These are phyloP conservation scores for Zaprionus lachaisei DNA, from an alignment of 1,140 invertebrate species.

Conservation along the genomic window DNA sequence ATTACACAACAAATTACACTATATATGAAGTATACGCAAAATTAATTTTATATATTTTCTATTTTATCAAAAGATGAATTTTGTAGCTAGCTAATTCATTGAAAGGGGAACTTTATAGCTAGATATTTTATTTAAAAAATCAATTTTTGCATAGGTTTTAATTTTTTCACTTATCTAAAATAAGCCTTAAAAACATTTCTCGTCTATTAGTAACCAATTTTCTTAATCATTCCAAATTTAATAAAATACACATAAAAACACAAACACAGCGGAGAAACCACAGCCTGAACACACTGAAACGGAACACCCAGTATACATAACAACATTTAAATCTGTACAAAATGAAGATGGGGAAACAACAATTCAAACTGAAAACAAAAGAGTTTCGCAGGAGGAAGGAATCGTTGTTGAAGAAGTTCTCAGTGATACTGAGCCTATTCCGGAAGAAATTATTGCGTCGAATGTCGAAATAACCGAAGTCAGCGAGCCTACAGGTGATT, in stretches of 20 bases:
- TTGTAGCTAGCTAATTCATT: not conserved
- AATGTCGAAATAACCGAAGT: slow-evolving; percentile 81
- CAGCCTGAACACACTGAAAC: slow-evolving; percentile 69
- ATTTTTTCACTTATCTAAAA: not conserved
- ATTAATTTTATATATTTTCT: slow-evolving; percentile 28
- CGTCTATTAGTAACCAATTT: slow-evolving; percentile 56
- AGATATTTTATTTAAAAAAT: not conserved
- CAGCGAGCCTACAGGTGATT: slow-evolving; percentile 80
- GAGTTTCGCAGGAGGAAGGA: slow-evolving; percentile 77
- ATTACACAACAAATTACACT: slow-evolving; percentile 48
- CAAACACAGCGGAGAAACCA: slow-evolving; percentile 67
- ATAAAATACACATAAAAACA: slow-evolving; percentile 39
- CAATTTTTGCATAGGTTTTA: not conserved
- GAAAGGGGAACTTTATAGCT: not conserved
- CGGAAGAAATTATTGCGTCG: slow-evolving; percentile 67
- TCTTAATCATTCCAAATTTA: slow-evolving; percentile 53
- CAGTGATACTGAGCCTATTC: slow-evolving; percentile 81
- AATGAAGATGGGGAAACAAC: slow-evolving; percentile 76
- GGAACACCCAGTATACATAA: slow-evolving; percentile 81
- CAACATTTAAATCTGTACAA: slow-evolving; percentile 83
- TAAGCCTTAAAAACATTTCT: slow-evolving; percentile 14
- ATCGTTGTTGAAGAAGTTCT: slow-evolving; percentile 83
- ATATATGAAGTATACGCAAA: slow-evolving; percentile 69
- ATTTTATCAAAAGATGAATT: not conserved
- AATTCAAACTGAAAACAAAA: slow-evolving; percentile 78